phyloP scores from a whole-genome alignment of 1,140 invertebrate species.

The Ericerus pela region DNA sequence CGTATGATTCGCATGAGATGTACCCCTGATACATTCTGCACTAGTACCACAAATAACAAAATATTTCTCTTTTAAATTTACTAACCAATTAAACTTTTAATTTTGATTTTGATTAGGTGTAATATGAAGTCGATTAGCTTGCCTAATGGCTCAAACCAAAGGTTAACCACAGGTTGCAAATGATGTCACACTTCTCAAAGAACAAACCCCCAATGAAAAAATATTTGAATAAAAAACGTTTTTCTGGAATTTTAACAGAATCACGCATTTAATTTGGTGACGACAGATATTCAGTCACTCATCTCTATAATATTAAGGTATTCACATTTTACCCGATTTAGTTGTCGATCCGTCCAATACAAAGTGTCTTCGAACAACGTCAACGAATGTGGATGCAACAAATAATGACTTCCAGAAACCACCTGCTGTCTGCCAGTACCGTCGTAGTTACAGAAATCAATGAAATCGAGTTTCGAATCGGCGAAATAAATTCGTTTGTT shows the following conservation, averaged over 20 bases:
- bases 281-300: not conserved
- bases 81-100: too few species aligned
- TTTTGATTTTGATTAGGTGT: too few species aligned
- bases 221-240: not conserved
- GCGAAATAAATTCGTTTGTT: conserved; percentile 92
- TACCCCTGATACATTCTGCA: too few species aligned
- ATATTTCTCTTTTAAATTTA: too few species aligned
- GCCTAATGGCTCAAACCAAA: too few species aligned
- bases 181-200: too few species aligned
- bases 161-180: too few species aligned
- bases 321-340: conserved; percentile 51
- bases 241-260: not conserved
- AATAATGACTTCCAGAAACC: conserved; percentile 70
- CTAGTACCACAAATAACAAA: too few species aligned
- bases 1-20: too few species aligned
- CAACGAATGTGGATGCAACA: conserved; percentile 88
- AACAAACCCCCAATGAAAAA: too few species aligned
- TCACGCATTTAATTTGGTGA: not conserved
- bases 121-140: too few species aligned
- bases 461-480: conserved; percentile 94
- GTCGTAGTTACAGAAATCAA: conserved; percentile 96
- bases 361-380: conserved; percentile 84
- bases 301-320: too few species aligned
- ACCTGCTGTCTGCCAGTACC: conserved; percentile 78
- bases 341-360: conserved; percentile 91